phyloP scores from a whole-genome alignment of 2,888 invertebrate species.

The Antheraea assamensis region DNA sequence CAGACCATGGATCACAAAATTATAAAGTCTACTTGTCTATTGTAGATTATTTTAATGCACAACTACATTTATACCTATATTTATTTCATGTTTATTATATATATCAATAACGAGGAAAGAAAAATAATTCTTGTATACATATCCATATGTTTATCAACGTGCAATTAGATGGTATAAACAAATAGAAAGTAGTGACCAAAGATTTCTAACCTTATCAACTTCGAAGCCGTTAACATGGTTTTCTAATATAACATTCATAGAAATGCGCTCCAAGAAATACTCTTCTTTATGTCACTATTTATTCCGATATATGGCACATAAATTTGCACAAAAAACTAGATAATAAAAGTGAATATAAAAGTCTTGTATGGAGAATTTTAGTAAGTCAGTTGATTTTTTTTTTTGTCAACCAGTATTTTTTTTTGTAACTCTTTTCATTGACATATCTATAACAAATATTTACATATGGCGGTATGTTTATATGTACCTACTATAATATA shows the following conservation, averaged over 20 bases:
- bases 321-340: not conserved
- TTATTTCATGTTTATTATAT: too few species aligned
- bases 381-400: not conserved
- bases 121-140: not conserved
- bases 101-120: too few species aligned
- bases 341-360: not conserved
- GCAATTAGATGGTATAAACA: not conserved
- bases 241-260: not conserved
- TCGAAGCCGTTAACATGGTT: slow-evolving; percentile 50
- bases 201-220: slow-evolving; percentile 50
- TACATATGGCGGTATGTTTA: too few species aligned
- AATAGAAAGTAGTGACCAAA: not conserved
- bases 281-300: not conserved
- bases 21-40: too few species aligned
- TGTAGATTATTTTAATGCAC: too few species aligned
- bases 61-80: too few species aligned
- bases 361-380: not conserved
- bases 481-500: not conserved
- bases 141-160: not conserved
- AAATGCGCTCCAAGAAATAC: not conserved
- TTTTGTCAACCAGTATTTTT: not conserved
- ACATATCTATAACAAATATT: not conserved
- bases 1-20: too few species aligned
- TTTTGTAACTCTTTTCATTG: not conserved
- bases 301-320: not conserved